These are phyloP conservation scores for Heliconius hortense DNA, from an alignment of 2,888 invertebrate genomes.

Conservation along the genomic window DNA sequence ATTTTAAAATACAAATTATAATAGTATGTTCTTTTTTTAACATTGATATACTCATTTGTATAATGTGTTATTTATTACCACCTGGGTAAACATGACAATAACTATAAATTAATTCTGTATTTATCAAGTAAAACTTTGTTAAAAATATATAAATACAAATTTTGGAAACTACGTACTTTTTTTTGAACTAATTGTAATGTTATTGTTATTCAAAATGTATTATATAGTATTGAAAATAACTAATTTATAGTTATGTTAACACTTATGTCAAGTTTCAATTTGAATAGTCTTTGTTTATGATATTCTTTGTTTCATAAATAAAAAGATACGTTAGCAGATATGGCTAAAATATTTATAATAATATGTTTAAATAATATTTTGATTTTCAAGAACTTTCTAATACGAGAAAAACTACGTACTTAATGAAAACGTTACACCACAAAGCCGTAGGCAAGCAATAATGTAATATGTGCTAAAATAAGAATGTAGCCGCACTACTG, in stretches of 20 bases:
- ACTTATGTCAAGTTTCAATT: background rate
- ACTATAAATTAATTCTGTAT: background rate
- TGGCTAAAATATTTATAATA: background rate
- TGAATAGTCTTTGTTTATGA: background rate
- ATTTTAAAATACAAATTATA: background rate
- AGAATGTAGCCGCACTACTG: background rate
- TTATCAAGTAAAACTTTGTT: background rate
- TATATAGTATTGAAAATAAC: background rate
- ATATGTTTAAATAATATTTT: background rate
- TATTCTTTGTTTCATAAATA: background rate
- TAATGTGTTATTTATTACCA: background rate
- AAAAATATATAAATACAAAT: background rate
- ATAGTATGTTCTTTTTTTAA: background rate
- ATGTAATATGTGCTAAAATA: conserved; percentile 1
- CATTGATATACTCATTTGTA: background rate
- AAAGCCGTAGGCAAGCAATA: background rate
- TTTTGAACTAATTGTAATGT: background rate
- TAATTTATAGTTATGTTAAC: background rate
- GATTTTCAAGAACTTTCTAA: conserved; percentile 4
- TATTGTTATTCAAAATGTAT: background rate
- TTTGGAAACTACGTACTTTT: background rate
- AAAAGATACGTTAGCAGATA: background rate
- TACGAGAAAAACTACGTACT: background rate
- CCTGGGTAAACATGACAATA: background rate
- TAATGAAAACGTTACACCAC: background rate